Base-by-base conservation (phyloP, 30 jellyfish, hydroid and myxozoan genomes). In the Chrysaora quinquecirrha region DNA sequence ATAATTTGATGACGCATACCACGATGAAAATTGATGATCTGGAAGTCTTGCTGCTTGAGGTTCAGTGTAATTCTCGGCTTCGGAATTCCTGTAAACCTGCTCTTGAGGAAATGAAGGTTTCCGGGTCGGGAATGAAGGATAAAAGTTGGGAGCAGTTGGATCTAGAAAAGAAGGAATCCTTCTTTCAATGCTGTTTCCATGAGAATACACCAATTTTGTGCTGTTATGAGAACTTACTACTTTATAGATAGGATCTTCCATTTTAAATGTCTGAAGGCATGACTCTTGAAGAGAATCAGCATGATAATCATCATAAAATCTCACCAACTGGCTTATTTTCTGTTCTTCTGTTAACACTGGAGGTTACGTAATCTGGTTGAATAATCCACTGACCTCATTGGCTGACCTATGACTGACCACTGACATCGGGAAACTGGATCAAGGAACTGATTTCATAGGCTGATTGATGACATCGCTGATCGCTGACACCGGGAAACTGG, bases 11-110 rank as follows among this genome's bases (percentile, higher is more conserved):
- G 87, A 64, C n/a, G 76, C 34, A 64, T 30, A 63, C 87, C 49
- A 56, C 62, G 87, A 75, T 75, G 76, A 32, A 56, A 75, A 75
- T 64, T 75, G 77, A 75, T 23, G 65, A 75, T 75, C 70, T 50
- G 87, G 58, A 63, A 50, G 56, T 56, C 87, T 76, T 75, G 87
- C 33, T 77, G 88, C 38, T 25, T 52, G 31, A 25, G 48, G 71
- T 60, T 34, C 80, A 25, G 80, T 34, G 30, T 61, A 72, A 48
- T 62, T 63, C 34, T 52, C 54, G 1, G 50, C 87, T 52, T 56
- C 76, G 56, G 87, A 56, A 63, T 56, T 31, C 76, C 28, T 75
- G 87, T 75, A 28, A 75, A 75, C 56, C 78, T 56, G 75, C 47
- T 30, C 76, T 52, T 75, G 47, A 25, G 75, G 70, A 62, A 54